Conservation (phyloP, 2,113 vertebrate species). For the Etheostoma spectabile region DNA sequence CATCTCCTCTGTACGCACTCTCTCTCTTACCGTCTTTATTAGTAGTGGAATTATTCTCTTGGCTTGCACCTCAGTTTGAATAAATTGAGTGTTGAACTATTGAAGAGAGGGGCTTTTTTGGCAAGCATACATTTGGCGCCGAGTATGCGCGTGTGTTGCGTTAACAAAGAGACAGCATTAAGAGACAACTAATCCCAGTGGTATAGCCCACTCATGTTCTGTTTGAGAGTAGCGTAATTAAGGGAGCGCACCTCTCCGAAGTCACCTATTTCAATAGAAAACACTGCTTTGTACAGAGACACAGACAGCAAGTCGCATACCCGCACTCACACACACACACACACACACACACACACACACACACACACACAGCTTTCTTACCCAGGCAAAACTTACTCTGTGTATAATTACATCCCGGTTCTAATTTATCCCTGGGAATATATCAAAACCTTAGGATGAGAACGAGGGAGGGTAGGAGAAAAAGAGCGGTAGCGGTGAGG, state of each 20-base stretch:
- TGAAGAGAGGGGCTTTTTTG: conserved; percentile 72
- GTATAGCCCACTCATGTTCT: conserved; percentile 87
- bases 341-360: conserved; percentile 20
- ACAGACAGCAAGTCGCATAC: conserved; percentile 16
- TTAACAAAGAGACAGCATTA: conserved; percentile 80
- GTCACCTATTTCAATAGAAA: conserved; percentile 85
- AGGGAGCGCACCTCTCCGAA: conserved; percentile 83
- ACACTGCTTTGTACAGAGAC: conserved; percentile 78
- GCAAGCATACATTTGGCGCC: conserved; percentile 66
- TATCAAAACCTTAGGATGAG: conserved; percentile 74
- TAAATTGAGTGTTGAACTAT: conserved; percentile 81
- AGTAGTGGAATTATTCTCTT: conserved; percentile 83
- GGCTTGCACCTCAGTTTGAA: conserved; percentile 76
- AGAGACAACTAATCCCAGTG: conserved; percentile 83
- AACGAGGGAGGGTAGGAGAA: conserved; percentile 17
- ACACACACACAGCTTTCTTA: conserved; percentile 44
- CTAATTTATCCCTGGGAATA: conserved; percentile 84
- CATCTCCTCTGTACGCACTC: conserved; percentile 51
- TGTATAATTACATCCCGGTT: conserved; percentile 83
- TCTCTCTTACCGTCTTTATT: conserved; percentile 79
- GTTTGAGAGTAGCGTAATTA: conserved; percentile 87
- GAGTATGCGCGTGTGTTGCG: conserved; percentile 54
- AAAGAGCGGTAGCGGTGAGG: conserved; percentile 28
- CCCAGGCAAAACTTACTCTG: conserved; percentile 50
- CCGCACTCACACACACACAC: conserved; percentile 24